Evolutionary conservation across 2,797 vertebrate genomes (phyloP), one percentile per base, ranked within the genome.

Genomic region (Etheostoma perlongum): DNA sequence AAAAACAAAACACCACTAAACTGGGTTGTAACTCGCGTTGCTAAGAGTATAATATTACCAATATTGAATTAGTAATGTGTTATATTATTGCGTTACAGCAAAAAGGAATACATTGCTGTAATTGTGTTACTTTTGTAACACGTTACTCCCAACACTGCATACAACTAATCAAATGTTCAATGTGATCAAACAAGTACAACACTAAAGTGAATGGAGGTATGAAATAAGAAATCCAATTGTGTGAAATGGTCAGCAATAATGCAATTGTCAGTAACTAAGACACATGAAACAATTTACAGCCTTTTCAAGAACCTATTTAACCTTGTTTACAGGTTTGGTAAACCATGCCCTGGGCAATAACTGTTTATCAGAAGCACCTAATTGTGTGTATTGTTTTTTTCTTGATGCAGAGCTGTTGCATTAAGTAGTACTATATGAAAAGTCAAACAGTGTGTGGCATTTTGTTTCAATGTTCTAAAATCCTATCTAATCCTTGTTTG

Each of bases 391-490:
- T 52, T 77, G 46, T 59, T 48, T 19, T 79, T 72, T 84, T 85
- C 25, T 76, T 6, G 51, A 61, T 60, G 21, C 51, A 53, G 55
- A 27, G 19, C 60, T 57, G 51, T 48, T 81, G 75, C 21, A 63
- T 77, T 74, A 81, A 85, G 62, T 46, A 58, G 51, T 59, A 21
- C 49, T 59, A 25, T 71, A 55, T 69, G 60, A 67, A 68, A 68
- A 69, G 52, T 60, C 66, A 82, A 83, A 85, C 79, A 47, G n/a
- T n/a, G 74, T 82, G 77, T 83, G 73, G 55, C 68, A 69, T 86
- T 87, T 87, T 33, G 53, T 81, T 87, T 84, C 78, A 67, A 87
- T 82, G 69, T 76, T 82, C 54, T 52, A 72, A 87, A 78, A 77
- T 12, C 27, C 10, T 63, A 64, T 25, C 74, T 88, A 63, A 86